Base-by-base conservation (phyloP, 2,888 invertebrate genomes). In the Eristalis pertinax region DNA sequence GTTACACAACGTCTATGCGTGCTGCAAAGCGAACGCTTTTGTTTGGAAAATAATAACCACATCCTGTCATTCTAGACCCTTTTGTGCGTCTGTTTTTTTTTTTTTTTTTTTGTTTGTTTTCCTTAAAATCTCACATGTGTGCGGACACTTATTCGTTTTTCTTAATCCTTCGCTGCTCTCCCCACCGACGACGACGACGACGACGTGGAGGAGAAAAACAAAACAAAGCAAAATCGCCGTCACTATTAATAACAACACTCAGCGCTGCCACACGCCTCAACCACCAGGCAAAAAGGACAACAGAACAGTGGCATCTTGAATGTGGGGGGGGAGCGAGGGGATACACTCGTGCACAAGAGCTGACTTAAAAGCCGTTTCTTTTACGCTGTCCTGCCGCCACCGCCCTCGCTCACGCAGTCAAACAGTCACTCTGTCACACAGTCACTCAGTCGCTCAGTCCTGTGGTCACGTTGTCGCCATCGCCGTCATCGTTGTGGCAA, bases 161-260 rank as follows among this genome's bases (percentile, higher is more conserved):
- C 32, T 11, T 63, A 73, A 73, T 41, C 68, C 64, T 15, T 50
- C 29, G 60, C 43, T 11, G 0, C 13, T 15, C 38, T 7, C 38
- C 38, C 38, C 43, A n/a, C 15, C 4, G 7, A 11, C 26, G 19
- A 0, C 24, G 74, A 32, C 32, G 32, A 32, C 32, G 32, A 26
- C 26, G 26, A 26, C 29, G 29, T 5, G 5, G 29, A 32, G 32
- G 41, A 13, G n/a, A 35, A 60, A n/a, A 76, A 22, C n/a, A 76
- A 75, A 70, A 29, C 64, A 72, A 38, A 76, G 67, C 76, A 81
- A 72, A 80, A 72, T 77, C 68, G 81, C 43, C 82, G 69, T 69
- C 81, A 77, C 85, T 77, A 85, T 73, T 38, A 70, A 77, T 74
- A 77, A 81, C 29, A 29, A 85, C 81, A 76, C 81, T 68, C 64